Evolutionary conservation across 2,113 vertebrate genomes (phyloP).

Genomic region (Aldabrachelys gigantea): DNA sequence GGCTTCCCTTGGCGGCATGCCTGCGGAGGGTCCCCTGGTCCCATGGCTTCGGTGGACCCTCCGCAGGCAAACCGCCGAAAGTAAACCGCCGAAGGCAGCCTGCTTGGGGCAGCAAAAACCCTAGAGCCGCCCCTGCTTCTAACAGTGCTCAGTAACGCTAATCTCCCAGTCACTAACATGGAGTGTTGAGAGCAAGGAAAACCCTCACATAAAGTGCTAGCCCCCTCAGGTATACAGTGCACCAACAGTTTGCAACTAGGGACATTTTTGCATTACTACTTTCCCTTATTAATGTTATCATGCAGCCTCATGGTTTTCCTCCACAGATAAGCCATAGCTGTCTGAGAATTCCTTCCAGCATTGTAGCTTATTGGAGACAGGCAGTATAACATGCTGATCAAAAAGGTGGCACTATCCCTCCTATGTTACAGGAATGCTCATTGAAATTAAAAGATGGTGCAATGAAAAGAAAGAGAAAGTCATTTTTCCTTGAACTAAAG

Average conservation of each 20-base stretch:
- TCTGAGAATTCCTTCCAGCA: not conserved
- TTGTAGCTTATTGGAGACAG: not conserved
- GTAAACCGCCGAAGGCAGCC: no score
- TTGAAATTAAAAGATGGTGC: not conserved
- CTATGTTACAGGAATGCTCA: not conserved
- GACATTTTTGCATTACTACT: conserved; percentile 13
- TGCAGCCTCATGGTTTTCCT: not conserved
- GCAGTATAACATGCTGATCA: not conserved
- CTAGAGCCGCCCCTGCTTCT: no score
- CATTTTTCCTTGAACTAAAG: not conserved
- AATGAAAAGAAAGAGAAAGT: not conserved
- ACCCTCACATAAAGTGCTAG: not conserved
- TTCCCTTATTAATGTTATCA: not conserved
- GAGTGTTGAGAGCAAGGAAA: not conserved
- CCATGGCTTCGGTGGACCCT: no score
- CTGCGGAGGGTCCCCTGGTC: no score
- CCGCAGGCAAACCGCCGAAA: no score
- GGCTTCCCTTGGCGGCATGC: no score
- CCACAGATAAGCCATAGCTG: not conserved
- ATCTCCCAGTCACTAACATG: not conserved
- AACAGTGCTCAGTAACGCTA: not conserved
- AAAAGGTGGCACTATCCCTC: not conserved
- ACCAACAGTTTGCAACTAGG: not conserved
- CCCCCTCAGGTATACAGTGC: not conserved
- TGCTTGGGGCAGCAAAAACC: no score